Percentiles rank a stretch among this genome's conserved stretches.
These are phyloP conservation scores for Ephydatia muelleri DNA, from an alignment of 37 sponge, comb jelly and placozoan species.

Conservation along the genomic window DNA sequence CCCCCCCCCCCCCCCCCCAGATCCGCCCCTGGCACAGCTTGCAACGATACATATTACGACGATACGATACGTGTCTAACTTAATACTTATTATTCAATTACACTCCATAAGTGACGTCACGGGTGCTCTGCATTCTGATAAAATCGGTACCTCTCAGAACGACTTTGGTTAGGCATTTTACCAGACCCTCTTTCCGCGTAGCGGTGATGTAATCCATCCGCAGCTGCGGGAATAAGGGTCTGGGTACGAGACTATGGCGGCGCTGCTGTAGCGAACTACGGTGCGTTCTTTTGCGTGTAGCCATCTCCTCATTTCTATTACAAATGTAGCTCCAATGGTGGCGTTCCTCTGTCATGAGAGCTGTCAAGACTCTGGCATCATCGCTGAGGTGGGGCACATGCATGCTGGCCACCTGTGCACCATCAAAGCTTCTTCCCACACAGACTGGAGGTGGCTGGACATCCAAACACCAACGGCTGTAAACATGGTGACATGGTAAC, in stretches of 20 bases:
- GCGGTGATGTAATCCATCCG: too few relatives aligned
- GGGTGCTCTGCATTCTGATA: too few relatives aligned
- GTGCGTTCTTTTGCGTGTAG: conserved; percentile 33
- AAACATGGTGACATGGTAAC: background rate
- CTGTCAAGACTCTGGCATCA: conserved; percentile 67
- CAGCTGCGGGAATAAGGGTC: too few relatives aligned
- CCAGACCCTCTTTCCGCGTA: too few relatives aligned
- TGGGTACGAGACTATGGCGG: conserved; percentile 75
- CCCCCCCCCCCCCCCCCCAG: too few relatives aligned
- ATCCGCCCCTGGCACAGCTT: too few relatives aligned
- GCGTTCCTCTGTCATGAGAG: conserved; percentile 87
- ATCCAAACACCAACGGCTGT: conserved; percentile 15
- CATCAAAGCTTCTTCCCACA: background rate
- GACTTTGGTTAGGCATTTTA: too few relatives aligned
- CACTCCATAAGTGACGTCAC: too few relatives aligned
- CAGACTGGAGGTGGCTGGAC: conserved; percentile 68
- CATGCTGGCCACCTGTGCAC: background rate
- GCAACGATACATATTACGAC: too few relatives aligned
- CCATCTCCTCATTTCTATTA: background rate
- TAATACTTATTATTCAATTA: too few relatives aligned
- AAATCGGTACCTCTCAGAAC: too few relatives aligned
- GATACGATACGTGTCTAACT: too few relatives aligned
- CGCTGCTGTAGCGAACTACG: conserved; percentile 89
- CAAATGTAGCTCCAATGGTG: conserved; percentile 83
- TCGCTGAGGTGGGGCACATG: conserved; percentile 69